phyloP scores from a whole-genome alignment of 2,113 vertebrate species.

The Delphinapterus leucas region DNA sequence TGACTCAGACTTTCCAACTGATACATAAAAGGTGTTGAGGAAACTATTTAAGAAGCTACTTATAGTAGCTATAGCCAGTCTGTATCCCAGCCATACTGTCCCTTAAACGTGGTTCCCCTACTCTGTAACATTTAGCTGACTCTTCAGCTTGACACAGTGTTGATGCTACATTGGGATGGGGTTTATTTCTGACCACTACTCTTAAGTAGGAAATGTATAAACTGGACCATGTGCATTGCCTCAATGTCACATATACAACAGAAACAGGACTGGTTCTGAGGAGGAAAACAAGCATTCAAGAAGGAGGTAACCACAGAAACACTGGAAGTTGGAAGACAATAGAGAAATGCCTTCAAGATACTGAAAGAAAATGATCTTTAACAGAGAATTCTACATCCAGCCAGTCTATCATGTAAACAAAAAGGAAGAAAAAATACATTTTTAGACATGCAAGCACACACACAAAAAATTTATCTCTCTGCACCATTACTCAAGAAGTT shows the following conservation, averaged over 20 bases:
- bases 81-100: neutral
- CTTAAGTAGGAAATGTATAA: neutral
- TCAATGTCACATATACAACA: constrained; percentile 8
- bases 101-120: neutral
- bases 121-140: neutral
- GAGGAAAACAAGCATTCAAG: neutral
- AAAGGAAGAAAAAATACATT: neutral
- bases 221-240: neutral
- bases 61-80: neutral
- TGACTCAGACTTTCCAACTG: neutral
- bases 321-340: neutral
- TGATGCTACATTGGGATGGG: neutral
- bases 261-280: neutral
- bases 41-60: constrained; percentile 41
- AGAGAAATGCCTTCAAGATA: neutral
- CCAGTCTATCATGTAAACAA: neutral
- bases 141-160: neutral
- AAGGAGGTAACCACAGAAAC: neutral
- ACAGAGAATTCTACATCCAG: neutral
- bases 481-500: neutral
- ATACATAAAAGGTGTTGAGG: constrained; percentile 17
- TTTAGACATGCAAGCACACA: neutral
- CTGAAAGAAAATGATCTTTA: constrained; percentile 21
- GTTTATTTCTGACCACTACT: neutral
- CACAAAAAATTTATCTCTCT: neutral